A percentile compares a stretch with the other conserved stretches of the same genome.
Conservation (phyloP, 2,888 invertebrate genomes). For the Nemurella pictetii region DNA sequence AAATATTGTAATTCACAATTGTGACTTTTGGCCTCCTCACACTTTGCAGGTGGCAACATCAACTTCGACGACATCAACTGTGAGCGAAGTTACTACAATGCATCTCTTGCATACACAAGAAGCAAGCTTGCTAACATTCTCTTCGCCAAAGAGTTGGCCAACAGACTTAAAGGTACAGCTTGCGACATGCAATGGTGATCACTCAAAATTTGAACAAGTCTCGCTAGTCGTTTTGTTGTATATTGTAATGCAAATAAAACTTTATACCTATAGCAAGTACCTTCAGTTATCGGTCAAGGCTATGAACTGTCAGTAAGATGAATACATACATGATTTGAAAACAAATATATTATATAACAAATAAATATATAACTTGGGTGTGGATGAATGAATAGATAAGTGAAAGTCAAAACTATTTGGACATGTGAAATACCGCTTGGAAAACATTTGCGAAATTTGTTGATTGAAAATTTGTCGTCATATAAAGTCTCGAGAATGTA, state of each 20-base stretch:
- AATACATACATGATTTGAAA: background rate
- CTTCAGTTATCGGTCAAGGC: background rate
- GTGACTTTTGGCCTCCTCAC: too few species aligned
- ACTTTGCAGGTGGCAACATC: slow-evolving; percentile 55
- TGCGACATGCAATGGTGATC: background rate
- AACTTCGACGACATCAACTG: slow-evolving; percentile 62
- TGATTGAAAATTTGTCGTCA: too few species aligned
- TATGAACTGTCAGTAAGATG: background rate
- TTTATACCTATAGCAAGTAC: background rate
- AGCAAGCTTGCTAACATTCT: slow-evolving; percentile 54
- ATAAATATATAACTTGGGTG: background rate
- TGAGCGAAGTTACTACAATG: slow-evolving; percentile 45
- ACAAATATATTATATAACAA: background rate
- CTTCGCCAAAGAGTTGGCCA: slow-evolving; percentile 50
- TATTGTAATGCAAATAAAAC: background rate
- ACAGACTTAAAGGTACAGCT: slow-evolving; percentile 44
- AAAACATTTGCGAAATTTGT: too few species aligned
- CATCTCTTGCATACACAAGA: slow-evolving; percentile 48
- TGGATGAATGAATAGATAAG: background rate
- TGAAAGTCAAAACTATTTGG: background rate
- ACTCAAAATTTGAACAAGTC: background rate
- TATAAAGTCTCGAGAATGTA: too few species aligned
- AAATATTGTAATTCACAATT: background rate
- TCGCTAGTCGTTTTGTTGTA: too few species aligned
- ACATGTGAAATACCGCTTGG: too few species aligned